Evolutionary conservation across 2,888 invertebrate genomes (phyloP).

Genomic region (Gryllus longicercus): DNA sequence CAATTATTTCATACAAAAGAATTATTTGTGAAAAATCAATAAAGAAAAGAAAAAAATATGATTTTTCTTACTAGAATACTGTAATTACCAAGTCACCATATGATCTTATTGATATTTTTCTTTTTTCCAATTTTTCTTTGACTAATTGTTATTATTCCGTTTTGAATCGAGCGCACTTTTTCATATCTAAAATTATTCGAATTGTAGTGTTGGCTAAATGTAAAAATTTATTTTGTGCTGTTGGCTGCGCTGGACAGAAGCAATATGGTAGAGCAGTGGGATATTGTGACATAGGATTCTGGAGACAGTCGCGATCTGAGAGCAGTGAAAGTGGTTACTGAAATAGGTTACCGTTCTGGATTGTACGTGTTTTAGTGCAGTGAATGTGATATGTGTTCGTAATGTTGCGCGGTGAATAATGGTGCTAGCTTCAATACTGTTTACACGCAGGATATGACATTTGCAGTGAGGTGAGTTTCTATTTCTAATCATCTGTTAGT

Average conservation of each 20-base stretch:
- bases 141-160: no score
- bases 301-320: background rate
- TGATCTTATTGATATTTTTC: no score
- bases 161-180: no score
- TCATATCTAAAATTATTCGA: no score
- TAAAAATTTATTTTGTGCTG: background rate
- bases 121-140: no score
- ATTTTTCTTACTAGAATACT: no score
- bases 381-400: background rate
- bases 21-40: no score
- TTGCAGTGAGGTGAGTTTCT: background rate
- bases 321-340: background rate
- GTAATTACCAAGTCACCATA: no score
- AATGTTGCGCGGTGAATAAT: background rate
- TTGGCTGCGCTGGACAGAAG: background rate
- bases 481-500: no score
- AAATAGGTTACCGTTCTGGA: background rate
- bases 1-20: no score
- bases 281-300: background rate
- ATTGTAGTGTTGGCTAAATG: no score
- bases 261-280: background rate
- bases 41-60: no score
- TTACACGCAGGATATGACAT: background rate
- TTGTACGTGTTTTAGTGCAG: background rate
- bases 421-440: background rate